Conservation (phyloP, 2,797 vertebrate species). For the Streptopelia turtur region DNA sequence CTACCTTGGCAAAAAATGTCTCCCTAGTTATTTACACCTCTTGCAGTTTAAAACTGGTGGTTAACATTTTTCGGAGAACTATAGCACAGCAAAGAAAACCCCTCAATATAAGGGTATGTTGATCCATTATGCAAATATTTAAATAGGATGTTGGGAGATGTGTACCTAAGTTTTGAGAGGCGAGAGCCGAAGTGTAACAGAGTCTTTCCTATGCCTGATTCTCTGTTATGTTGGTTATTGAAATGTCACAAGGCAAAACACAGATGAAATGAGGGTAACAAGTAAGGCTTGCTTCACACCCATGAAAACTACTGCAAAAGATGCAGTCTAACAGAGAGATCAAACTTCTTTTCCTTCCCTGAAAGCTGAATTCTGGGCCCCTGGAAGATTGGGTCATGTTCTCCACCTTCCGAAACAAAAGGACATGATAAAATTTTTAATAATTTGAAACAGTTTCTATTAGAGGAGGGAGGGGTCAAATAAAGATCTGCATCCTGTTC, state of each 20-base stretch:
- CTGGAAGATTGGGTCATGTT: not conserved
- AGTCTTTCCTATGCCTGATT: not conserved
- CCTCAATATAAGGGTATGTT: not conserved
- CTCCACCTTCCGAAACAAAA: not conserved
- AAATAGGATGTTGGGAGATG: not conserved
- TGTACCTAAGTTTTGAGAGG: not conserved
- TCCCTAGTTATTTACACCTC: constrained; percentile 8
- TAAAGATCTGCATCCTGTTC: not conserved
- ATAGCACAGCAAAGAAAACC: not conserved
- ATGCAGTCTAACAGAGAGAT: not conserved
- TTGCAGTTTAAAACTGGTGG: not conserved
- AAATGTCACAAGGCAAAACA: not conserved
- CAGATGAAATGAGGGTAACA: not conserved
- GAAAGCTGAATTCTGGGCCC: not conserved
- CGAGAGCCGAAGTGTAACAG: not conserved
- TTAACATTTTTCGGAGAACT: not conserved
- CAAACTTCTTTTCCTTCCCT: not conserved
- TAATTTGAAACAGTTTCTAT: not conserved
- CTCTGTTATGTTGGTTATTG: not conserved
- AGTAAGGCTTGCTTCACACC: not conserved
- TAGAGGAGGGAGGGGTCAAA: not conserved
- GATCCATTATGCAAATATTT: not conserved
- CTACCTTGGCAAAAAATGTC: not conserved
- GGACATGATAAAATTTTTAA: not conserved
- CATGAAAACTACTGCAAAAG: not conserved